phyloP scores from a whole-genome alignment of 2,888 invertebrate species.

The Parnassius apollo region DNA sequence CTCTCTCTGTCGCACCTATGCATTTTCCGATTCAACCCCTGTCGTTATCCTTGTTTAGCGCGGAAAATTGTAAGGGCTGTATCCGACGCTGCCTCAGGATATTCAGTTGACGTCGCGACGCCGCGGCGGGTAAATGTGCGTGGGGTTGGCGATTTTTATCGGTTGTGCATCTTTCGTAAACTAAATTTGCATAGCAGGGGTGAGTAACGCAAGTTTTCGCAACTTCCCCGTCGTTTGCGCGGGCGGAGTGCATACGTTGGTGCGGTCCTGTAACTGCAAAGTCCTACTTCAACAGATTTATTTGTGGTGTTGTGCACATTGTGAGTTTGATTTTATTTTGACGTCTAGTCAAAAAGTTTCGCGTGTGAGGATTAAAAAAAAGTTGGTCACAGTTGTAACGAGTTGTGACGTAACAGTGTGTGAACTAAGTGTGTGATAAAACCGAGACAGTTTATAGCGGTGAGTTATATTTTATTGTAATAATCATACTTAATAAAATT shows the following conservation, averaged over 20 bases:
- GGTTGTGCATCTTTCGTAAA: constrained; percentile 38
- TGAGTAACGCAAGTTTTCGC: constrained; percentile 36
- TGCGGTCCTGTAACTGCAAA: constrained; percentile 16
- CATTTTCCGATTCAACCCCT: constrained; percentile 41
- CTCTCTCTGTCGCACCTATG: constrained; percentile 47
- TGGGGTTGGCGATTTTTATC: constrained; percentile 39
- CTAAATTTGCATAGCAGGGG: constrained; percentile 40
- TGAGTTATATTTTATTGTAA: neutral
- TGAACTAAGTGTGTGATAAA: neutral
- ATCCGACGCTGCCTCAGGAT: constrained; percentile 49
- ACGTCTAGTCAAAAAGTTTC: neutral
- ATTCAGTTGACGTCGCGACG: constrained; percentile 62
- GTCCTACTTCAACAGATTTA: constrained; percentile 3
- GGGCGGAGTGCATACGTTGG: constrained; percentile 17
- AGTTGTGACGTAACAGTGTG: neutral
- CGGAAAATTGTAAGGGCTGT: constrained; percentile 67
- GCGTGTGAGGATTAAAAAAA: neutral
- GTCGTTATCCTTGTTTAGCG: constrained; percentile 49
- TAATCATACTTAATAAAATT: too few relatives aligned
- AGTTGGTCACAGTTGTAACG: neutral
- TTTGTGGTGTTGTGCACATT: constrained; percentile 21
- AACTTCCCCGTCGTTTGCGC: constrained; percentile 33
- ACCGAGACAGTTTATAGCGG: neutral
- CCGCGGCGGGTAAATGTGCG: constrained; percentile 49
- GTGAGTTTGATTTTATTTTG: constrained; percentile 14